Base-by-base conservation (phyloP, 2,113 vertebrate genomes). In the Trogon surrucura region DNA sequence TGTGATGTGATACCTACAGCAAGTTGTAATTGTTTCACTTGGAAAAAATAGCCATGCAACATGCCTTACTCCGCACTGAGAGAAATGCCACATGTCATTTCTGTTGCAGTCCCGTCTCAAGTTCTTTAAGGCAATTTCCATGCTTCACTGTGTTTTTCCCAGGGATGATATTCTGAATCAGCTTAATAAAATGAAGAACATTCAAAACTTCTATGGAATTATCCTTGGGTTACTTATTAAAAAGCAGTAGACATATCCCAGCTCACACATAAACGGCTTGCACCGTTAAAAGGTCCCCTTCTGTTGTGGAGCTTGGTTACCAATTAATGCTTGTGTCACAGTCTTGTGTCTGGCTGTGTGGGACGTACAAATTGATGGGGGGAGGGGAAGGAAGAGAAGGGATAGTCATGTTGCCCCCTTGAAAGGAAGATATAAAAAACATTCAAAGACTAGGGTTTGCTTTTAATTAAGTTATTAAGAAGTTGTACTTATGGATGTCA, bases 61-160 rank as follows among this genome's bases (percentile, higher is more conserved):
- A 17, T 79, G 91, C 48, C 64, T 94, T 84, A 29, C 69, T 77
- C 61, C 9, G 21, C 61, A 67, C 88, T 53, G 56, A 96, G 60
- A 95, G 82, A 93, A 94, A 95, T 84, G 93, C 92, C 95, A 93
- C 88, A 95, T 94, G 93, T 75, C 85, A 84, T 70, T 64, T 91
- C 77, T 94, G 60, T 41, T 80, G 88, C 75, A 80, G 90, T 45
- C 64, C 53, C 11, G 11, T 94, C 87, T 93, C 90, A 88, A 81
- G 90, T 78, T 96, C 93, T 96, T 86, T 56, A 77, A 88, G 82
- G 82, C 80, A 80, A 93, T 94, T 97, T 96, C 91, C 90, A 93
- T 95, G 90, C 82, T 94, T 89, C 82, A 34, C 44, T 15, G 38
- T 74, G 60, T 18, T 96, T 95, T 97, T 95, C 88, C 85, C 90